Evolutionary conservation across 2,888 invertebrate genomes (phyloP), one percentile per base, ranked within the genome.

Genomic region (Branchellion lobata): DNA sequence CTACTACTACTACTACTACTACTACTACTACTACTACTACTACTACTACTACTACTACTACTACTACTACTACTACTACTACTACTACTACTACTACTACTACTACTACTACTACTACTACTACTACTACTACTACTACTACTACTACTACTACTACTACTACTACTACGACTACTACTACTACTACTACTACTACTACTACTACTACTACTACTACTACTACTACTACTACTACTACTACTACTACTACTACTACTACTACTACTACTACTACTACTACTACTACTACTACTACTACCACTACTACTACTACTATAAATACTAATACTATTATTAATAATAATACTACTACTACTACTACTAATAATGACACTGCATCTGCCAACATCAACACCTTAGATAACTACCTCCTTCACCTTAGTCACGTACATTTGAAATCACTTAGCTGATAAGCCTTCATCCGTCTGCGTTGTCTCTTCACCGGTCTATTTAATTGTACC

Each of bases 1-100:
- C 65, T 65, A 65, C 65, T 65, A 65, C 65, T 65, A 65, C 65
- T 65, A 65, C 65, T 65, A 65, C 65, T 65, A 65, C 65, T 65
- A 65, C 65, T 65, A 65, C 65, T 65, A 65, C 65, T 65, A 65
- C 65, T 65, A 65, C 65, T 65, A 65, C 65, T 65, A 65, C 65
- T 65, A 65, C 65, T 65, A 65, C 65, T 65, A 65, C 65, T 65
- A 65, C 65, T 65, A 65, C 65, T 65, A 65, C 65, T 65, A 65
- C 65, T 65, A 65, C 65, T 65, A 65, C 65, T 65, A 65, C 65
- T 65, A 65, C 65, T 65, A 65, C 65, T 65, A 65, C 65, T 65
- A 65, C 65, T 65, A 65, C 65, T 65, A 65, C 65, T 65, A 65
- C 65, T 65, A 65, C 65, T 65, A 65, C 65, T 65, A 65, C 65